These are phyloP conservation scores for Triplophysa bombifrons DNA, from an alignment of 2,797 vertebrate genomes.

Conservation along the genomic window DNA sequence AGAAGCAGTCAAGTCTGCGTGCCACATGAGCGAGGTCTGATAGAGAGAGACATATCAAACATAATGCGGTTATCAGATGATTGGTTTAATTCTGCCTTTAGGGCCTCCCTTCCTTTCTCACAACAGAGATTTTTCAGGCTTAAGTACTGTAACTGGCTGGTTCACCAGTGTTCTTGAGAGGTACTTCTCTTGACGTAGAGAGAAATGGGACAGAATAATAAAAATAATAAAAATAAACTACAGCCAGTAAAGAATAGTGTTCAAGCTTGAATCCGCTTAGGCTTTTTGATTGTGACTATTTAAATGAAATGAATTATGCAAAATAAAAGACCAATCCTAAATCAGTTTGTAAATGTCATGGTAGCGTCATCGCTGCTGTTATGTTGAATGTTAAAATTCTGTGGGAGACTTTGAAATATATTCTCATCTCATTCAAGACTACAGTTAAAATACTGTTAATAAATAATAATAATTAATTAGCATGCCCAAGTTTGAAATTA, in stretches of 20 bases:
- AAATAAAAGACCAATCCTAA: not conserved
- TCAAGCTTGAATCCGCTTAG: not conserved
- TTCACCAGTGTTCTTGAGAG: constrained; percentile 38
- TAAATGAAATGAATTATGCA: not conserved
- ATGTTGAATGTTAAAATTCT: not conserved
- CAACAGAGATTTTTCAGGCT: constrained; percentile 40
- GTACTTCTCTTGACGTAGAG: not conserved
- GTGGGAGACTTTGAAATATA: not conserved
- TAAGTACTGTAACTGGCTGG: constrained; percentile 2
- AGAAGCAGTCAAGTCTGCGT: constrained; percentile 62
- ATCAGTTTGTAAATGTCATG: not conserved
- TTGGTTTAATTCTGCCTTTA: constrained; percentile 57
- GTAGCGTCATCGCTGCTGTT: not conserved
- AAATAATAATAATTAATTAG: too few relatives aligned
- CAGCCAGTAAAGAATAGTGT: not conserved
- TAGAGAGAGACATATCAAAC: constrained; percentile 73
- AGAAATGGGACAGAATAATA: constrained; percentile 6
- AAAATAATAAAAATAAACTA: not conserved
- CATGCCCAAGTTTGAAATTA: too few relatives aligned
- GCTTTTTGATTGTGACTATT: not conserved
- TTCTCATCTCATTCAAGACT: too few relatives aligned
- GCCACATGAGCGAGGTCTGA: constrained; percentile 63
- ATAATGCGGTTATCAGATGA: constrained; percentile 74
- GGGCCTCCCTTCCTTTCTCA: constrained; percentile 41
- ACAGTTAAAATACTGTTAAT: too few relatives aligned